These are phyloP conservation scores for Pseudopleuronectes americanus DNA, from an alignment of 2,797 vertebrate species.

Conservation along the genomic window DNA sequence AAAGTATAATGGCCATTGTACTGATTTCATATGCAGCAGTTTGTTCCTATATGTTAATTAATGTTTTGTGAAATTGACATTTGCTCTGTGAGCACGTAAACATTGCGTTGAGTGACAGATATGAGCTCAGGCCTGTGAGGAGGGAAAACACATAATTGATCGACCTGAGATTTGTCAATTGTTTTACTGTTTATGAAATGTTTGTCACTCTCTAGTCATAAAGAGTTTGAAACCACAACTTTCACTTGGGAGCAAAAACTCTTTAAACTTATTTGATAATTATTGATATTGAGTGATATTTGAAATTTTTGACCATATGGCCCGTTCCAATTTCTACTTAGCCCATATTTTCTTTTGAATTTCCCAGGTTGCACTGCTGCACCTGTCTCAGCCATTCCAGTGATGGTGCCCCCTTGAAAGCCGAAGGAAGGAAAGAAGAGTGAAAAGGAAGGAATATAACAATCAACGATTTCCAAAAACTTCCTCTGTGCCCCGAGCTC, in stretches of 20 bases:
- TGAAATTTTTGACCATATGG: too few species aligned
- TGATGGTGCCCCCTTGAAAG: conserved; percentile 57
- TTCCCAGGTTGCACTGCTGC: conserved; percentile 53
- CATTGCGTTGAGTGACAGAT: not conserved
- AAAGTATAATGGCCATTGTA: conserved; percentile 10
- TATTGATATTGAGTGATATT: too few species aligned
- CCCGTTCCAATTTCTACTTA: too few species aligned
- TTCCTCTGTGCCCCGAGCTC: conserved; percentile 26
- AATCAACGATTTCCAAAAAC: conserved; percentile 14
- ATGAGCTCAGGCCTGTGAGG: too few species aligned
- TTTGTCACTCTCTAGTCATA: too few species aligned
- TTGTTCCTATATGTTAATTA: conserved; percentile 11
- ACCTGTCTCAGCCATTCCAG: conserved; percentile 42
- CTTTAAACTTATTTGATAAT: too few species aligned
- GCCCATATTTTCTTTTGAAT: conserved; percentile 49
- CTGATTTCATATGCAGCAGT: conserved; percentile 19
- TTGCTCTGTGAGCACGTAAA: conserved; percentile 4
- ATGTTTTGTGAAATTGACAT: conserved; percentile 9
- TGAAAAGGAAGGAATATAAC: conserved; percentile 37
- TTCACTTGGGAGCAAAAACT: too few species aligned
- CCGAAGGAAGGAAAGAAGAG: conserved; percentile 14
- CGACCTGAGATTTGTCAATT: too few species aligned
- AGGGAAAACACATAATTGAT: too few species aligned
- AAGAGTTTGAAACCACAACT: too few species aligned
- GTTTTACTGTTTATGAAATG: too few species aligned